Evolutionary conservation across 2,888 invertebrate species (phyloP).

Genomic region (Agrenia bidenticulata): DNA sequence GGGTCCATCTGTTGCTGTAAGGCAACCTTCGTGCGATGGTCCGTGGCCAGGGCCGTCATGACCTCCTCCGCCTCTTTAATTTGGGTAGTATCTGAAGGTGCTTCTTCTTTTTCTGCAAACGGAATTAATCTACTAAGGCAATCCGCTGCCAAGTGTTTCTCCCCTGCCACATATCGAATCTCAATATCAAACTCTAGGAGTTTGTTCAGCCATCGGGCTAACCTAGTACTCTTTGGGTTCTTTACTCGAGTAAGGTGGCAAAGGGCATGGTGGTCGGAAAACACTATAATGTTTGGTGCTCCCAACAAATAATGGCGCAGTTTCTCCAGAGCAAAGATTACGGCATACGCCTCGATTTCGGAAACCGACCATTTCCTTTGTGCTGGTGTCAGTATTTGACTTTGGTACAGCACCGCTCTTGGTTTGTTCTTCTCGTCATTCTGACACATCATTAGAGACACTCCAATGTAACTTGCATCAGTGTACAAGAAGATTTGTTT

Average conservation of each 20-base stretch:
- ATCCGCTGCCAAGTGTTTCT: background rate
- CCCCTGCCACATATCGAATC: background rate
- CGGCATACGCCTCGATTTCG: background rate
- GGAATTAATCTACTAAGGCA: background rate
- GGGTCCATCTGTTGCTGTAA: background rate
- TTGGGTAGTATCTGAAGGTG: background rate
- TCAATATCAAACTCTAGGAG: background rate
- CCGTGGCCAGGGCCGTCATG: background rate
- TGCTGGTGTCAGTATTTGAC: background rate
- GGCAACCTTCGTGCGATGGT: background rate
- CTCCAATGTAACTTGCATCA: too few species aligned
- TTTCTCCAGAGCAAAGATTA: background rate
- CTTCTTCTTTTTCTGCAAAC: background rate
- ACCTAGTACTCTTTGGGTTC: too few species aligned
- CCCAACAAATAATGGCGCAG: background rate
- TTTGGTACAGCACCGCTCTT: too few species aligned
- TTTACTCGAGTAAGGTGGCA: background rate
- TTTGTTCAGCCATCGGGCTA: background rate
- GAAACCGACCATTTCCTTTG: background rate
- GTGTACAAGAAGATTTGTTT: too few species aligned
- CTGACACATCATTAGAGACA: too few species aligned
- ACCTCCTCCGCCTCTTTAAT: too few species aligned
- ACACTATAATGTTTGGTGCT: background rate
- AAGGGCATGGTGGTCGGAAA: background rate
- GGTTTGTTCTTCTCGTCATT: too few species aligned